Percentiles rank a stretch among this genome's conserved stretches.
These are phyloP conservation scores for Oreochromis spilurus DNA, from an alignment of 2,113 vertebrate species.

Conservation along the genomic window DNA sequence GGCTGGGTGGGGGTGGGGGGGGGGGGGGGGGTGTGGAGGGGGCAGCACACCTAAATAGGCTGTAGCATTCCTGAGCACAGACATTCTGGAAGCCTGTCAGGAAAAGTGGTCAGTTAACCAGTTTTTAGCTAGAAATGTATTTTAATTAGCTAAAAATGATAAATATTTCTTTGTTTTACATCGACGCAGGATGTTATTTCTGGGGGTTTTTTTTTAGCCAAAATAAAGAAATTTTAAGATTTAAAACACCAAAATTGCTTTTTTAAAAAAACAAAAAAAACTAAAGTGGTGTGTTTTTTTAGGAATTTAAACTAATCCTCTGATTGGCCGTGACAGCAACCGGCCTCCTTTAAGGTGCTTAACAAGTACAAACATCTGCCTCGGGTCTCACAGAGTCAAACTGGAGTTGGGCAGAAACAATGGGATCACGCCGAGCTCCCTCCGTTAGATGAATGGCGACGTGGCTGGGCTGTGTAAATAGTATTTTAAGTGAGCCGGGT, in stretches of 20 bases:
- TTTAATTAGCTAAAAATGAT: neutral
- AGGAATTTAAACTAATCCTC: neutral
- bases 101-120: neutral
- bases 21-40: neutral
- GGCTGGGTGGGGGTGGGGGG: neutral
- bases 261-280: neutral
- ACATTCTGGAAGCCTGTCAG: neutral
- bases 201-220: neutral
- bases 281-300: neutral
- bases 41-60: neutral
- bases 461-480: conserved; percentile 71
- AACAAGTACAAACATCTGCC: neutral
- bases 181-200: neutral
- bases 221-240: neutral
- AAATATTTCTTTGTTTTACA: neutral
- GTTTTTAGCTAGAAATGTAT: neutral
- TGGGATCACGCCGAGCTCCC: neutral
- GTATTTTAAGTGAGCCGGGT: conserved; percentile 63
- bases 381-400: neutral
- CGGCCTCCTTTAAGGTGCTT: neutral
- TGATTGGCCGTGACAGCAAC: neutral
- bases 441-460: conserved; percentile 22
- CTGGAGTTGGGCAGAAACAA: neutral
- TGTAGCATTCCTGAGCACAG: neutral
- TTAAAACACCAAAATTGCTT: neutral